phyloP scores from a whole-genome alignment of 2,888 invertebrate genomes.

The Unio delphinus region DNA sequence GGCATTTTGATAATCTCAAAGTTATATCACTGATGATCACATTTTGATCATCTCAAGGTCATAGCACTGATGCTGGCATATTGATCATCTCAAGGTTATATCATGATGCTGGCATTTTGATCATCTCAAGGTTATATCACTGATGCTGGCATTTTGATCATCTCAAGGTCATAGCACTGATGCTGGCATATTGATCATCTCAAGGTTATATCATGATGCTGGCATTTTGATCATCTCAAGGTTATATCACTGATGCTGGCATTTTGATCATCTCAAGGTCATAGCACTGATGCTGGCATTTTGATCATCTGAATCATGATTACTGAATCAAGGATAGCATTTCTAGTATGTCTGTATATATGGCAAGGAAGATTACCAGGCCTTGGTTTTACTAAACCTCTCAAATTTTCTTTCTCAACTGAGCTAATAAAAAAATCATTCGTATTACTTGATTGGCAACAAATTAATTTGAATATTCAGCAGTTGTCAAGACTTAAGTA shows the following conservation, averaged over 20 bases:
- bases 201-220: constrained; percentile 51
- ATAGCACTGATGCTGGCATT: constrained; percentile 7
- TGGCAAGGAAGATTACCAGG: too few relatives aligned
- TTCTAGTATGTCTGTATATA: too few relatives aligned
- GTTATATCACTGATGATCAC: constrained; percentile 51
- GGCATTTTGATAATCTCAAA: constrained; percentile 1
- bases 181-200: constrained; percentile 5
- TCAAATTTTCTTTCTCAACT: too few relatives aligned
- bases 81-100: constrained; percentile 33
- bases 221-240: constrained; percentile 11
- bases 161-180: too few relatives aligned
- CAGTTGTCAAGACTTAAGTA: too few relatives aligned
- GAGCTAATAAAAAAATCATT: too few relatives aligned
- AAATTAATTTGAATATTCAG: too few relatives aligned
- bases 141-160: neutral
- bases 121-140: neutral
- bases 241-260: neutral
- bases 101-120: constrained; percentile 44
- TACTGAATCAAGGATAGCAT: too few relatives aligned
- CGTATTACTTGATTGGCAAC: too few relatives aligned
- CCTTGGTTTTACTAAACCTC: too few relatives aligned
- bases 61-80: neutral
- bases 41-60: constrained; percentile 8
- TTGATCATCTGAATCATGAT: neutral
- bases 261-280: neutral